Evolutionary conservation across 2,888 invertebrate species (phyloP).

Genomic region (Hecatera dysodea): DNA sequence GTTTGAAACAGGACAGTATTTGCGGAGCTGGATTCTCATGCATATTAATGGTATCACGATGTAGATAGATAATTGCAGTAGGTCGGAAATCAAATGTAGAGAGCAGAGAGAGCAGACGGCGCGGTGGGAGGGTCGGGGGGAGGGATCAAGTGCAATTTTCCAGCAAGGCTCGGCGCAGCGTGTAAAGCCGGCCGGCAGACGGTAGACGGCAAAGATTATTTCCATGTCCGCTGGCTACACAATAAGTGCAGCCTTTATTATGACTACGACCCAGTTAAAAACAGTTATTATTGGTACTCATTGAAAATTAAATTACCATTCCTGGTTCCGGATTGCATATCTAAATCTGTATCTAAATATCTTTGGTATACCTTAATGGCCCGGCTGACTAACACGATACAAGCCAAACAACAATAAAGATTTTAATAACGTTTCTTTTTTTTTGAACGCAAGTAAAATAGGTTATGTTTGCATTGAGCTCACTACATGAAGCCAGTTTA

Average conservation of each 20-base stretch:
- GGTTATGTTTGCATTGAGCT: constrained; percentile 21
- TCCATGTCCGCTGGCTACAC: constrained; percentile 63
- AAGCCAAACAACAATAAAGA: constrained; percentile 16
- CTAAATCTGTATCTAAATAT: constrained; percentile 16
- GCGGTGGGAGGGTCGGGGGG: constrained; percentile 65
- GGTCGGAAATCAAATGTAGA: constrained; percentile 78
- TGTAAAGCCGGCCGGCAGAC: constrained; percentile 61
- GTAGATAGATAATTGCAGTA: constrained; percentile 71
- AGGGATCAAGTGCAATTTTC: constrained; percentile 85
- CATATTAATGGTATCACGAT: constrained; percentile 67
- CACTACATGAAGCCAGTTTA: constrained; percentile 10
- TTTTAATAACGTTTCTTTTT: constrained; percentile 26
- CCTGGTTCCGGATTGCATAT: constrained; percentile 22
- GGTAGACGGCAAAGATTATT: constrained; percentile 69
- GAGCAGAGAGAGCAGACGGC: constrained; percentile 71
- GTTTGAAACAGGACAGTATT: constrained; percentile 34
- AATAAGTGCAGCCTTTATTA: constrained; percentile 45
- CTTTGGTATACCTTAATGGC: constrained; percentile 20
- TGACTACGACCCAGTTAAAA: constrained; percentile 42
- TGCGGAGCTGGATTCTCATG: constrained; percentile 57
- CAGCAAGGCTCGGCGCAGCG: constrained; percentile 72
- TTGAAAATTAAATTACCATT: constrained; percentile 50
- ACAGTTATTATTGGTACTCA: constrained; percentile 43
- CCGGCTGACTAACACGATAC: constrained; percentile 4
- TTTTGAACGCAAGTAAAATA: constrained; percentile 27